Evolutionary conservation across 2,888 invertebrate species (phyloP).

Genomic region (Omphaloscelis lunosa): DNA sequence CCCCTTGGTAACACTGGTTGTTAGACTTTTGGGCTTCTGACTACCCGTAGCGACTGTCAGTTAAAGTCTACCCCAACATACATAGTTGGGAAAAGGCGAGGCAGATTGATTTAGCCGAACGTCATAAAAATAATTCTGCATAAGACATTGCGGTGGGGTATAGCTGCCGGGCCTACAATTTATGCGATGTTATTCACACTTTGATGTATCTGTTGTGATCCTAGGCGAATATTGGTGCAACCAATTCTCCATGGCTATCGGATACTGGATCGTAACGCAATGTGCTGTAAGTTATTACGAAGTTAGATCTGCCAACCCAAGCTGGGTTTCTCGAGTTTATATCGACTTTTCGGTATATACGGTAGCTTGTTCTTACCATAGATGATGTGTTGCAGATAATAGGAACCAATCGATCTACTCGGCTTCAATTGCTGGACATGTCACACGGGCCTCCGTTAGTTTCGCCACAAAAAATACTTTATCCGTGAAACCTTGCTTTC

Average conservation of each 20-base stretch:
- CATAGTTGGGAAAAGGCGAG: too few species aligned
- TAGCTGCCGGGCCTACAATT: too few species aligned
- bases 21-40: too few species aligned
- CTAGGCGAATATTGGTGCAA: slow-evolving; percentile 11
- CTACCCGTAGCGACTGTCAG: too few species aligned
- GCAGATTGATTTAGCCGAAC: background rate
- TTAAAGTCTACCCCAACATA: too few species aligned
- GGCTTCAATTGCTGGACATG: background rate
- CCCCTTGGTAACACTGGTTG: too few species aligned
- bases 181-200: too few species aligned
- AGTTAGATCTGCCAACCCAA: background rate
- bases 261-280: background rate
- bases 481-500: background rate
- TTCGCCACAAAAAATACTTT: too few species aligned
- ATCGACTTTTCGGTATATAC: background rate
- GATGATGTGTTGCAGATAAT: background rate
- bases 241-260: slow-evolving; percentile 6
- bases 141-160: too few species aligned
- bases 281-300: slow-evolving; percentile 17
- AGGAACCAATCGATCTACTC: background rate
- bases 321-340: background rate
- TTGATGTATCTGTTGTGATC: background rate
- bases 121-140: background rate
- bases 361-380: background rate
- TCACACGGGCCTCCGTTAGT: too few species aligned